Evolutionary conservation across 2,888 invertebrate species (phyloP).

Genomic region (Shargacucullia verbasci): DNA sequence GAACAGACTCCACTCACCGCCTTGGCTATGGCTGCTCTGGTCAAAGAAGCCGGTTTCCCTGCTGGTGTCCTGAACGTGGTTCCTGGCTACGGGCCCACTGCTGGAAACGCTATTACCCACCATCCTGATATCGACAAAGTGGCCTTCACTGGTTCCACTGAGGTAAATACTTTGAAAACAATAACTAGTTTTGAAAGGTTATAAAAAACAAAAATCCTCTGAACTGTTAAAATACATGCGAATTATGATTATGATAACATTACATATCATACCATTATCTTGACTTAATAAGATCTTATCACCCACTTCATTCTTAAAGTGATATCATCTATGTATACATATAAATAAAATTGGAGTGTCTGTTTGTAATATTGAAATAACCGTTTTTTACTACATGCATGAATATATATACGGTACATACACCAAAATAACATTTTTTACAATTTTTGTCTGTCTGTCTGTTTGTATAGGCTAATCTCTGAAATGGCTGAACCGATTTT

Average conservation of each 20-base stretch:
- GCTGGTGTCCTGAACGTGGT: constrained; percentile 96
- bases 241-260: neutral
- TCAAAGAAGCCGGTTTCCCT: constrained; percentile 97
- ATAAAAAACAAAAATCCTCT: no score
- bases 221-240: neutral
- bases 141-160: constrained; percentile 91
- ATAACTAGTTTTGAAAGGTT: no score
- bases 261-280: neutral
- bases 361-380: no score
- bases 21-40: constrained; percentile 94
- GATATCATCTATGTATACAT: no score
- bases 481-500: no score
- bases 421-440: no score
- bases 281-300: neutral
- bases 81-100: constrained; percentile 94
- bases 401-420: no score
- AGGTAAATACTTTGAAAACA: constrained; percentile 65
- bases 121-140: constrained; percentile 95
- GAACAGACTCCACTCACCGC: constrained; percentile 98
- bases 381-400: no score
- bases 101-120: constrained; percentile 93
- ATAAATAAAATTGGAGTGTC: no score
- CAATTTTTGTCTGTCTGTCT: no score
- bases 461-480: no score
- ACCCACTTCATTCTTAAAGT: constrained; percentile 1